Evolutionary conservation across 2,113 vertebrate species (phyloP), one percentile per base, ranked within the genome.

Genomic region (Cichladusa arquata): DNA sequence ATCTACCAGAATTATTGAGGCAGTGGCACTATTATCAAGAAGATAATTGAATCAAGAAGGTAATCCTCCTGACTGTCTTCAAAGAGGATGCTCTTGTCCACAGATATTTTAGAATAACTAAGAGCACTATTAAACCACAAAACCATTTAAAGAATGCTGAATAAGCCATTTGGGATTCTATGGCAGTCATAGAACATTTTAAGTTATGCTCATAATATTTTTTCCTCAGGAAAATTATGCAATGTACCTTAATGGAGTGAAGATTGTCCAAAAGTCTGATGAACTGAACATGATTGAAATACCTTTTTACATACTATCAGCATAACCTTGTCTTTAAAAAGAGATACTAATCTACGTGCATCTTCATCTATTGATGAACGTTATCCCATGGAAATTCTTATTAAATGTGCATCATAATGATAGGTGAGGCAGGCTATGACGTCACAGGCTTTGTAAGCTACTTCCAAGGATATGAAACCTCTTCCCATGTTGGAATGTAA

Each of bases 71-170:
- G 67, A 51, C 44, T 61, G 28, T 40, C 78, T 89, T 92, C 51
- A 85, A 62, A 79, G 61, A 72, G 19, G 22, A 53, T 51, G 12
- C 25, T 91, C 66, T 85, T 88, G 71, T 91, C 81, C 19, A 4
- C 79, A 87, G 82, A 50, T 56, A 74, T 90, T 86, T 76, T 60
- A 71, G 42, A 95, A 87, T 65, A 92, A 92, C 77, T 64, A 72
- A 93, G 36, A 71, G 65, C 74, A 60, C 48, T 72, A 71, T 51
- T 42, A 89, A 76, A 81, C 44, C 48, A 91, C 61, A 92, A 76
- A 81, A 15, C 17, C 48, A 60, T 56, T 92, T 81, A 47, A 73
- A 78, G 42, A 84, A 86, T 44, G 69, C 69, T 81, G 60, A 67
- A 74, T 74, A 91, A 87, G 20, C 15, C 44, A 36, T 72, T 54